A percentile compares a stretch with the other conserved stretches of the same genome.
phyloP scores from a whole-genome alignment of 2,797 vertebrate genomes.

The Acomys russatus region DNA sequence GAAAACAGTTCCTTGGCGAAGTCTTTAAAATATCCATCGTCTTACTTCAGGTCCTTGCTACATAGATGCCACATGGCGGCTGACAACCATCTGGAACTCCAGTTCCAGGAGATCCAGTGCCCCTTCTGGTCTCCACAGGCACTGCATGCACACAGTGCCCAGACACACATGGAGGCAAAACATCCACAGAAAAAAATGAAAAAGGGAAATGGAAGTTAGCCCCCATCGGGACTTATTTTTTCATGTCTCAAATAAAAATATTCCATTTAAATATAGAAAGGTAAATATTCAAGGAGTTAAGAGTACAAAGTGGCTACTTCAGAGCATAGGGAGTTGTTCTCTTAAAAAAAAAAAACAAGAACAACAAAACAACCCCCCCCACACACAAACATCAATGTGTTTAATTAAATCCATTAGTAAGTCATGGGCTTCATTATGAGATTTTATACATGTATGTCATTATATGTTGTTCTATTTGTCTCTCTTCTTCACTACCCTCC shows the following conservation, averaged over 20 bases:
- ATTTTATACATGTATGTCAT: neutral
- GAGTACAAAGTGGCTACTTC: slow-evolving; percentile 38
- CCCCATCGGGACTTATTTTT: neutral
- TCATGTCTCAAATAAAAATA: slow-evolving; percentile 35
- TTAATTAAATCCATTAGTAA: neutral
- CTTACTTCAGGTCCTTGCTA: neutral
- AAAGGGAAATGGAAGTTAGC: neutral
- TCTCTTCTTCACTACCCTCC: neutral
- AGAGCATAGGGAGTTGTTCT: neutral
- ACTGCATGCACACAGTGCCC: too few species aligned
- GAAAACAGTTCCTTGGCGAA: slow-evolving; percentile 20
- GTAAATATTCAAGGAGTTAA: slow-evolving; percentile 46
- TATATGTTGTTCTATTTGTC: neutral
- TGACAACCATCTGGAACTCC: neutral
- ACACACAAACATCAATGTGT: neutral
- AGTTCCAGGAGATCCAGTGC: too few species aligned
- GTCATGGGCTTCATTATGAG: neutral
- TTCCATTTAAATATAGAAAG: neutral
- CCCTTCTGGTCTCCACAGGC: too few species aligned
- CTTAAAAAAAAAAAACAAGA: neutral
- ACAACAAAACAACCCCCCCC: neutral
- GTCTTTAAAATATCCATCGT: slow-evolving; percentile 14
- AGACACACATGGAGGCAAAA: too few species aligned
- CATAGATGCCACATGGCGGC: neutral
- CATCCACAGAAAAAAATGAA: neutral